phyloP scores from a whole-genome alignment of 1,140 invertebrate species.

The Bombus ignitus region DNA sequence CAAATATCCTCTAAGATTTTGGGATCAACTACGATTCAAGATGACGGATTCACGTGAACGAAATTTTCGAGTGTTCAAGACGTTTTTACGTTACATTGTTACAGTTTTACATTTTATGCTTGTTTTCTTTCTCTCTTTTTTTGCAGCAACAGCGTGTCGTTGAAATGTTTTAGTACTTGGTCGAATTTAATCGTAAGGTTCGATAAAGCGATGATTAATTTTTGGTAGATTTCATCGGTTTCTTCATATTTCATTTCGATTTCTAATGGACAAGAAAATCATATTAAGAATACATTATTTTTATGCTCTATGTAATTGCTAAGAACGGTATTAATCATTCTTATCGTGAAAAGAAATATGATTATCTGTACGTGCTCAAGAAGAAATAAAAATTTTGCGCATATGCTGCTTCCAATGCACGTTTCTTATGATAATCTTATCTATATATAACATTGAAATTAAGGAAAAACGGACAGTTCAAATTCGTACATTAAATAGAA shows the following conservation, averaged over 20 bases:
- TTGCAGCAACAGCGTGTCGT: background rate
- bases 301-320: background rate
- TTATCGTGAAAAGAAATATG: background rate
- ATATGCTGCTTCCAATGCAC: background rate
- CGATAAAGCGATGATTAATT: background rate
- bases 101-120: background rate
- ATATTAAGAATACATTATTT: background rate
- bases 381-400: background rate
- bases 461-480: background rate
- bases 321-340: background rate
- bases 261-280: background rate
- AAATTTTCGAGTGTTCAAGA: background rate
- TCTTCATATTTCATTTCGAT: background rate
- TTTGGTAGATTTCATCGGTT: background rate
- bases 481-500: too few species aligned
- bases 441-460: background rate
- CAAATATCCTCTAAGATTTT: conserved; percentile 2
- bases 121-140: background rate
- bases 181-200: background rate
- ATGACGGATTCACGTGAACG: background rate
- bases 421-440: background rate
- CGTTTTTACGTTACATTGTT: background rate
- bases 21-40: background rate
- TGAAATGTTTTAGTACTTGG: background rate
- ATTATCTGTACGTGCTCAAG: background rate